Conservation (phyloP, 1,140 invertebrate species). For the Xylocopa sonorina region DNA sequence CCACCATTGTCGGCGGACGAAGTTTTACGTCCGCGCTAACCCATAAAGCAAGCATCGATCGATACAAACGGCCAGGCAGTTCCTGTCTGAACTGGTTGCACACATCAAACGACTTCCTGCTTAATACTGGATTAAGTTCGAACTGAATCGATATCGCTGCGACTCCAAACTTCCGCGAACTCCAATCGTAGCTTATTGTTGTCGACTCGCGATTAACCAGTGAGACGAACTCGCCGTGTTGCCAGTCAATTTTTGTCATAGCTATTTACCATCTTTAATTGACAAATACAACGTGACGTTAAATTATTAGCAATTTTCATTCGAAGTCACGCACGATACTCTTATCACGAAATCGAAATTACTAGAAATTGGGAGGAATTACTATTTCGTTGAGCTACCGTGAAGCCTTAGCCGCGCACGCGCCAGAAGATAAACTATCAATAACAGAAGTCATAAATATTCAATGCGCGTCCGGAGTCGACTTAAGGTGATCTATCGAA, state of each 20-base stretch:
- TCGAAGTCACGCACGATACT: no score
- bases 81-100: slow-evolving; percentile 3
- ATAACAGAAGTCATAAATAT: slow-evolving; percentile 64
- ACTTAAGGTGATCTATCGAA: slow-evolving; percentile 63
- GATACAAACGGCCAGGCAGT: not conserved
- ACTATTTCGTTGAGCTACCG: slow-evolving; percentile 5
- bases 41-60: not conserved
- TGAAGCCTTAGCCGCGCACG: not conserved
- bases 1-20: slow-evolving; percentile 4
- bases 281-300: no score
- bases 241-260: no score
- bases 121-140: not conserved
- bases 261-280: no score
- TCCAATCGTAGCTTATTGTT: not conserved
- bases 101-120: not conserved
- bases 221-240: slow-evolving; percentile 6
- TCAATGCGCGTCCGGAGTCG: slow-evolving; percentile 50
- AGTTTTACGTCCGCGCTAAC: slow-evolving; percentile 8
- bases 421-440: slow-evolving; percentile 36
- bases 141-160: not conserved
- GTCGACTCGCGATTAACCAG: not conserved
- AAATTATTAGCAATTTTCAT: no score
- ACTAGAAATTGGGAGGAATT: no score
- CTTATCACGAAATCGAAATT: no score
- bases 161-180: not conserved